A percentile compares a stretch with the other conserved stretches of the same genome.
Evolutionary conservation across 2,797 vertebrate genomes (phyloP).

Genomic region (Salmo trutta): DNA sequence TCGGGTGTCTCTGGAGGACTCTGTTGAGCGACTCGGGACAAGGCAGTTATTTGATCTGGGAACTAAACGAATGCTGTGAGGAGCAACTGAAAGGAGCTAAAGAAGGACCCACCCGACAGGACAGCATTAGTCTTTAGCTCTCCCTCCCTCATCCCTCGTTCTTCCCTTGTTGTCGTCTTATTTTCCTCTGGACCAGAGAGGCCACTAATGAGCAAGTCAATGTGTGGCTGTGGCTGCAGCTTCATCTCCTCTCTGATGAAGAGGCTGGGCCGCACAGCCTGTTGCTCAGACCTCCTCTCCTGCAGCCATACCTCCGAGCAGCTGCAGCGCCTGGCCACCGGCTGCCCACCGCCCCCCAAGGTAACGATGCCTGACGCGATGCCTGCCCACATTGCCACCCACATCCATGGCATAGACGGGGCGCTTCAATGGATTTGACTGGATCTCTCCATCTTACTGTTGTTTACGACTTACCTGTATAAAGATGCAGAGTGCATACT

Average conservation of each 20-base stretch:
- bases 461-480: not conserved
- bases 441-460: not conserved
- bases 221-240: conserved; percentile 99
- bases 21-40: not conserved
- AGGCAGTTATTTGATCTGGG: conserved; percentile 50
- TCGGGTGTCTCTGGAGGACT: conserved; percentile 37
- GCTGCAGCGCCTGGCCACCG: conserved; percentile 90
- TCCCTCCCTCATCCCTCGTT: not conserved
- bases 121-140: conserved; percentile 2
- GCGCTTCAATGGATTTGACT: not conserved
- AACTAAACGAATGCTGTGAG: conserved; percentile 47
- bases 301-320: conserved; percentile 93
- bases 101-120: conserved; percentile 42
- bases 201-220: conserved; percentile 89
- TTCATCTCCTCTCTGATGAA: conserved; percentile 99
- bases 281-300: conserved; percentile 95
- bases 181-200: conserved; percentile 58
- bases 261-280: conserved; percentile 94
- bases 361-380: conserved; percentile 74
- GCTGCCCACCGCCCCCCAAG: conserved; percentile 89
- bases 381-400: not conserved
- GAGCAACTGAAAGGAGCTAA: conserved; percentile 35
- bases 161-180: conserved; percentile 16
- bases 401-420: not conserved
- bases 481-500: not conserved